phyloP scores from a whole-genome alignment of 1,140 invertebrate genomes.

The Euschistus heros region DNA sequence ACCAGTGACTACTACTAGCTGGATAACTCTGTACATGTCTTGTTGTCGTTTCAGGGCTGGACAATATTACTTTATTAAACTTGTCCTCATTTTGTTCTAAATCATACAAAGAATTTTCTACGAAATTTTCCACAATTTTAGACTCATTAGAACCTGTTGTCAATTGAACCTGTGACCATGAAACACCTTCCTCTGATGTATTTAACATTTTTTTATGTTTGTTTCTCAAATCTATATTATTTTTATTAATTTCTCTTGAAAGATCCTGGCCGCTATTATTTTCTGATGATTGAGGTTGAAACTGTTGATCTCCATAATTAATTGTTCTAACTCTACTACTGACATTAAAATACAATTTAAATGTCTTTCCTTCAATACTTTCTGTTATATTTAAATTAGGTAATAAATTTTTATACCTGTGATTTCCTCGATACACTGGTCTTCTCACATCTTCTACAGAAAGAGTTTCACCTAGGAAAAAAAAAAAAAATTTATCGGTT shows the following conservation, averaged over 20 bases:
- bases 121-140: slow-evolving; percentile 26
- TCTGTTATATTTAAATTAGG: neutral
- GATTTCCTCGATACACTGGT: slow-evolving; percentile 23
- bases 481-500: neutral
- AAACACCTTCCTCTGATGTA: neutral
- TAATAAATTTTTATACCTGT: slow-evolving; percentile 22
- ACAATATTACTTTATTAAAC: slow-evolving; percentile 26
- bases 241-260: neutral
- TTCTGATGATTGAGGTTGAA: neutral
- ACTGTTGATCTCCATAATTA: neutral
- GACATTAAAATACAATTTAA: neutral
- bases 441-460: slow-evolving; percentile 22
- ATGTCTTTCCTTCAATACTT: neutral
- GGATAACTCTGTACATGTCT: slow-evolving; percentile 20
- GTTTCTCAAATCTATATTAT: neutral
- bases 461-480: slow-evolving; percentile 17
- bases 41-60: slow-evolving; percentile 18
- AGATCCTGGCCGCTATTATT: neutral
- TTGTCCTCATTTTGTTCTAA: slow-evolving; percentile 22
- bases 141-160: slow-evolving; percentile 10
- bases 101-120: slow-evolving; percentile 25
- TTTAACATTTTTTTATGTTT: neutral
- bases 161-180: slow-evolving; percentile 20
- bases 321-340: neutral
- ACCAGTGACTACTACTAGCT: slow-evolving; percentile 9